Conservation (phyloP, 2,888 invertebrate genomes). For the Heliconius hortense region DNA sequence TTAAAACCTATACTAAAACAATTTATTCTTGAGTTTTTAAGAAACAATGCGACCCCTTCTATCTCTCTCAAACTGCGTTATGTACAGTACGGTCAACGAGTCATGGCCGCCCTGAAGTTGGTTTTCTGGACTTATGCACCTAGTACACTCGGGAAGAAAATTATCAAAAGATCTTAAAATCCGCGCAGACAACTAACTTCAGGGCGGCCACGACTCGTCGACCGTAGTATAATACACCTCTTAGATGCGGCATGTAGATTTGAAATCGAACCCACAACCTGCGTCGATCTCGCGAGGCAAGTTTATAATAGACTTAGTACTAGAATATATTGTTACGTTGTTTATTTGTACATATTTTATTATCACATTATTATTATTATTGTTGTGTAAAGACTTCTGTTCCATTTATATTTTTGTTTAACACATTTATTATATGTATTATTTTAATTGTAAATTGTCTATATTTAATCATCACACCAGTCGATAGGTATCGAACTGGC, state of each 20-base stretch:
- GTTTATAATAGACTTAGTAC: constrained; percentile 17
- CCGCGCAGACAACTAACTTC: background rate
- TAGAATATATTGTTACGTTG: constrained; percentile 65
- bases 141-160: too few species aligned
- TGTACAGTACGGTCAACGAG: background rate
- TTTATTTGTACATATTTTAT: constrained; percentile 66
- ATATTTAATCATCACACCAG: constrained; percentile 28
- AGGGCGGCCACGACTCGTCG: background rate
- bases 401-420: constrained; percentile 54
- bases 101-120: background rate
- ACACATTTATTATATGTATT: constrained; percentile 34
- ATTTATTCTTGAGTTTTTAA: background rate
- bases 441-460: constrained; percentile 27
- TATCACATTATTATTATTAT: constrained; percentile 64
- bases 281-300: constrained; percentile 16
- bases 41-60: background rate
- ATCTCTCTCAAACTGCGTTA: background rate
- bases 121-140: too few species aligned
- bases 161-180: background rate
- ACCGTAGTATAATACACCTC: background rate
- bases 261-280: background rate
- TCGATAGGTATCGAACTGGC: constrained; percentile 16
- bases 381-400: constrained; percentile 75
- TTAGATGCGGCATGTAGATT: background rate
- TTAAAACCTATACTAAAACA: too few species aligned